Base-by-base conservation (phyloP, 2,113 vertebrate genomes). In the Pomatorhinus ruficollis region DNA sequence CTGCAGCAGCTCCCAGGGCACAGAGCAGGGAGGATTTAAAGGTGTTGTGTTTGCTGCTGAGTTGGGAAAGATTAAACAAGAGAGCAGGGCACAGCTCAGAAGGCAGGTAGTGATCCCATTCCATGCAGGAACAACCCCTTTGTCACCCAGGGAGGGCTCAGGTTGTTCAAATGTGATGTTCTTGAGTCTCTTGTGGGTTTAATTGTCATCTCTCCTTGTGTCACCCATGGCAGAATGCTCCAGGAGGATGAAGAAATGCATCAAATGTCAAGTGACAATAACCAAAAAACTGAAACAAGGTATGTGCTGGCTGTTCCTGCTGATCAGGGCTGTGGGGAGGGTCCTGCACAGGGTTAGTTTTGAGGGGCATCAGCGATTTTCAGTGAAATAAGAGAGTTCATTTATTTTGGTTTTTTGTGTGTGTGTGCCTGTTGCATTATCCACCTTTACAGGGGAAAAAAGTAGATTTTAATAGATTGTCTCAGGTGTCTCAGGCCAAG, bases 231-330 rank as follows among this genome's bases (percentile, higher is more conserved):
- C 93, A 99, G 99, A 99, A 83, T 99, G 99, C 66, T 99, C 99
- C 89, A 98, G 98, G 96, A 98, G 99, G 70, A 99, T 99, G 99
- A 99, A 99, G 98, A 99, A 99, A 90, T 99, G 99, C 96, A 99
- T 99, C 98, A 99, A 99, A 97, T 99, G 99, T 97, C 99, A 99
- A 98, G 99, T 98, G 96, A 98, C 98, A 27, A 99, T 99, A 97
- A 98, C 98, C 74, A 99, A 99, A 98, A 99, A 99, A 92, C 98
- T 99, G 56, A 98, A 99, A 75, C 99, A 99, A 98, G 99, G 99
- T 99, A 97, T 8, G 92, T 88, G 6, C 9, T 88, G 84, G n/a
- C 68, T 72, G 15, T 44, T 91, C 7, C 52, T 78, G 1, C 57
- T 56, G 28, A 1, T 15, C 21, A 44, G 35, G 66, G 75, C 70